Base-by-base conservation (phyloP, 1,140 invertebrate species). In the Aphelinus atriplicis region DNA sequence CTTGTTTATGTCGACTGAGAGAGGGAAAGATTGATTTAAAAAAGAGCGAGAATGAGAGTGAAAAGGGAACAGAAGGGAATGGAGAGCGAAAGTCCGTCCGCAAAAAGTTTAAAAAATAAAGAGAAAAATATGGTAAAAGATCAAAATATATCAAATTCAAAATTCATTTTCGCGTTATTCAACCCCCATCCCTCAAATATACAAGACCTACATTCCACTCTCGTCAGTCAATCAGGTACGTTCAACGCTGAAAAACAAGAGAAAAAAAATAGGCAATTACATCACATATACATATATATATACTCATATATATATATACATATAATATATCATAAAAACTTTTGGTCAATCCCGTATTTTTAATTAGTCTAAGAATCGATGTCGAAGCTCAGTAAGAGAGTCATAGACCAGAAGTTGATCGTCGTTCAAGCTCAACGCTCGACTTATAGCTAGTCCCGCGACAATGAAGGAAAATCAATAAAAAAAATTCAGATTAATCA, bases 221-320 rank as follows among this genome's bases (percentile, higher is more conserved):
- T 81, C 83, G 78, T 84, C 80, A 84, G 81, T 85, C 81, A 80
- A 79, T 86, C 85, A 86, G 84, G 84, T 86, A 85, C 85, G 80
- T 85, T 85, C 82, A 85, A 87, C 84, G 82, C 81, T 81, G 79
- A 82, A 80, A 81, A 80, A 81, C 81, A 71, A 78, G 79, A 79
- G 71, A 80, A 79, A 73, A 78, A 68, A 71, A 6, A 66, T 70
- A 69, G 5, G 43, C 26, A 67, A 5, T 26, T 26, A 26, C 26
- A 26, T 26, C 26, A 26, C 26, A 26, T 26, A 26, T 26, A 26
- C 26, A 26, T 26, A 26, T 26, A 26, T 26, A 26, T 26, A 26
- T 26, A 26, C 26, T 26, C 26, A 26, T 26, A 26, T 26, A 26
- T 26, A 26, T 26, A 26, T 26, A 26, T 26, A 26, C 26, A 26